Evolutionary conservation across 2,888 invertebrate species (phyloP), one percentile per base, ranked within the genome.

Genomic region (Andrena hattorfiana): DNA sequence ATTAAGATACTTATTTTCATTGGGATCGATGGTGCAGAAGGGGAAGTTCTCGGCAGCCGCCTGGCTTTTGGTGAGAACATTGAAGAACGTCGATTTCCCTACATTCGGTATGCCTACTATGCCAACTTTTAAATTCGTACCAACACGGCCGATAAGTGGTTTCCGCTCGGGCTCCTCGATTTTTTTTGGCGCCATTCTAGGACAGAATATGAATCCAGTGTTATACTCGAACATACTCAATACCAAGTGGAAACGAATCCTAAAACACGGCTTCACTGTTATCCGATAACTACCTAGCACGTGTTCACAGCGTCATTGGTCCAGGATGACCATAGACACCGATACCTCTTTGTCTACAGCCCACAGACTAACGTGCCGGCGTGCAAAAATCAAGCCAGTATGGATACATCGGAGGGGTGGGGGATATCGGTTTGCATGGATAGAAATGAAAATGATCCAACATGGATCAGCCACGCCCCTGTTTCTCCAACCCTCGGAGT

Each of bases 31-130:
- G 94, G 99, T 99, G 95, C 99, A 99, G 96, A 99, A 99, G 0
- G 99, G 99, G 94, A 99, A 99, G 94, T 99, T 99, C 94, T 99
- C 99, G 70, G 99, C 99, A n/a, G 99, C 97, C 6, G 98, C 99
- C 92, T 98, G 97, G 94, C 99, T 99, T 94, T 99, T 99, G 42
- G 99, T 99, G 85, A 99, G 95, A 30, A 99, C 99, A 95, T 99
- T 99, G 96, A 99, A 99, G 95, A 99, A 99, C 69, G 99, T 99
- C 8, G 99, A 99, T 95, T 99, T 99, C 83, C 99, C 99, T 83
- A 99, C 99, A 95, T 99, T 99, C 35, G 99, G 99, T 76, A 99
- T 96, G 67, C 98, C 98, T 81, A 98, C 98, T 92, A 99, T 99
- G 79, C 99, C 99, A 90, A 98, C 97, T 95, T 98, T 98, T 83